These are phyloP conservation scores for Isoperla grammatica DNA, from an alignment of 2,888 invertebrate species.

Conservation along the genomic window DNA sequence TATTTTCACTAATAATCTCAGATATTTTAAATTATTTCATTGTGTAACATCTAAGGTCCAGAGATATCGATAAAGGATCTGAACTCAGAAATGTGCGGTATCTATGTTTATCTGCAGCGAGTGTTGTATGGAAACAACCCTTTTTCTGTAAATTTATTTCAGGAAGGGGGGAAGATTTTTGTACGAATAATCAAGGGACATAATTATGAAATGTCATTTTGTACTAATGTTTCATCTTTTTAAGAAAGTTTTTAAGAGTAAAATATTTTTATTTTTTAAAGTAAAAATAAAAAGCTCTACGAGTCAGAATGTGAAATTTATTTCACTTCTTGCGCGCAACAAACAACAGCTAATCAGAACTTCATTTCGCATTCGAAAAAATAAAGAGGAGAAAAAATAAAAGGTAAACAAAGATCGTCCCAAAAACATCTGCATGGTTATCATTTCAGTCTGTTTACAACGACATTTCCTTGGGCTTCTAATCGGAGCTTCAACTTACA, in stretches of 20 bases:
- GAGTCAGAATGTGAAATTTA: conserved; percentile 17
- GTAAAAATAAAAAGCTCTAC: conserved; percentile 3
- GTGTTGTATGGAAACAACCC: too few relatives aligned
- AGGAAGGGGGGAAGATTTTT: neutral
- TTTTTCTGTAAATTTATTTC: neutral
- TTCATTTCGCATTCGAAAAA: conserved; percentile 2
- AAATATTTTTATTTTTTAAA: neutral
- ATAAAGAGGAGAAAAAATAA: neutral
- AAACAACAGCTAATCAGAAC: conserved; percentile 22
- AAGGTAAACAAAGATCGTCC: neutral
- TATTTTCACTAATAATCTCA: too few relatives aligned
- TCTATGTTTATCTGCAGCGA: too few relatives aligned
- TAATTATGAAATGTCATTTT: conserved; percentile 6
- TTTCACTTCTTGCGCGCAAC: conserved; percentile 21
- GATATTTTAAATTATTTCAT: too few relatives aligned
- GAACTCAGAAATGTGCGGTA: too few relatives aligned
- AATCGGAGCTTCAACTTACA: too few relatives aligned
- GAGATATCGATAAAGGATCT: too few relatives aligned
- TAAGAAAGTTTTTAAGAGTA: too few relatives aligned
- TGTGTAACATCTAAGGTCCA: too few relatives aligned
- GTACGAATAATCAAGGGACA: conserved; percentile 2
- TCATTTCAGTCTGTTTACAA: too few relatives aligned
- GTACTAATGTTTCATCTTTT: conserved; percentile 7
- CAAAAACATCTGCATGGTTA: neutral
- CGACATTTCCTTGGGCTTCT: too few relatives aligned